A percentile compares a stretch with the other conserved stretches of the same genome.
Evolutionary conservation across 1,140 invertebrate genomes (phyloP).

Genomic region (Leptopilina boulardi): DNA sequence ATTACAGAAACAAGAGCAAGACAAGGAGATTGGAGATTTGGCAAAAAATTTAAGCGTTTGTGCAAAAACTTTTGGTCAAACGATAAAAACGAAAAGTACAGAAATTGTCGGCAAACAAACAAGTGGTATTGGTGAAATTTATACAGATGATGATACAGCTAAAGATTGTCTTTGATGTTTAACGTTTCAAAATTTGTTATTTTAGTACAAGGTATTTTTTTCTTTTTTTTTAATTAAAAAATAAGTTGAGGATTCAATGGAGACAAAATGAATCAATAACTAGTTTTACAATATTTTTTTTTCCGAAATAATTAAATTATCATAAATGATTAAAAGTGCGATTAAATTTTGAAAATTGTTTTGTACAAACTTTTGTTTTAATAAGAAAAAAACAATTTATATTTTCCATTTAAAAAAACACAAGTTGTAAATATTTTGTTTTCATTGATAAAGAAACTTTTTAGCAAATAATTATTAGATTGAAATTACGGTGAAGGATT

Average conservation of each 20-base stretch:
- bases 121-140: constrained; percentile 57
- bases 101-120: constrained; percentile 53
- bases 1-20: constrained; percentile 47
- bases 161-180: constrained; percentile 73
- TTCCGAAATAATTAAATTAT: no score
- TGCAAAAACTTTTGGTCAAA: constrained; percentile 68
- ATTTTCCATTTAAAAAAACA: no score
- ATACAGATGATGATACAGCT: constrained; percentile 64
- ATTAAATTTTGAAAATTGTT: no score
- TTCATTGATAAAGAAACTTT: no score
- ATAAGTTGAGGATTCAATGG: background rate
- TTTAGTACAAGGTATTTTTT: constrained; percentile 46
- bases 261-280: background rate
- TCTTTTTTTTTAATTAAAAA: background rate
- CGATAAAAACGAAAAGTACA: constrained; percentile 58
- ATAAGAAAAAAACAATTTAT: no score
- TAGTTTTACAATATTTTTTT: background rate
- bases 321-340: no score
- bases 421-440: no score
- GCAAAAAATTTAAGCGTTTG: constrained; percentile 72
- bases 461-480: no score
- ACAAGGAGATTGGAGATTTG: constrained; percentile 68
- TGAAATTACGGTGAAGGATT: background rate
- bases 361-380: no score
- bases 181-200: constrained; percentile 63